Evolutionary conservation across 1,140 invertebrate genomes (phyloP).

Genomic region (Drepana arcuata): DNA sequence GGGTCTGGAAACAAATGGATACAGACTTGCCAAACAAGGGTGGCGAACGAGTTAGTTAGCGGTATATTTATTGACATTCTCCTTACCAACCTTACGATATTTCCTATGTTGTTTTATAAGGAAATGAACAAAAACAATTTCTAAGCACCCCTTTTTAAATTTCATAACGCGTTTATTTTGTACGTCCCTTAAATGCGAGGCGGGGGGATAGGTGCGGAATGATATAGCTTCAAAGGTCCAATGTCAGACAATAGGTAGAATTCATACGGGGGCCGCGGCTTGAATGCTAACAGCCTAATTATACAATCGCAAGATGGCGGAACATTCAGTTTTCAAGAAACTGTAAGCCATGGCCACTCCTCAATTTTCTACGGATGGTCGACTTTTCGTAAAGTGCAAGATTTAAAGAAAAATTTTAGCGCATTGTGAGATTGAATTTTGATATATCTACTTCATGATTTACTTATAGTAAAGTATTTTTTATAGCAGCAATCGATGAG

Average conservation of each 20-base stretch:
- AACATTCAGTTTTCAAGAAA: too few species aligned
- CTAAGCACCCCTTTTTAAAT: conserved; percentile 27
- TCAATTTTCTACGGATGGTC: too few species aligned
- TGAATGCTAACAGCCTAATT: conserved; percentile 66
- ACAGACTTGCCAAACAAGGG: conserved; percentile 50
- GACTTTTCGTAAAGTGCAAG: too few species aligned
- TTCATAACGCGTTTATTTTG: conserved; percentile 40
- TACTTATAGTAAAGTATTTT: too few species aligned
- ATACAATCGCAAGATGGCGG: conserved; percentile 54
- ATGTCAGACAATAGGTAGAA: conserved; percentile 69
- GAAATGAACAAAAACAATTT: conserved; percentile 10
- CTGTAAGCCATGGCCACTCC: too few species aligned
- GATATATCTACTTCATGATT: too few species aligned
- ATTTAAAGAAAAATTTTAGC: too few species aligned
- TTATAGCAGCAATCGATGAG: too few species aligned
- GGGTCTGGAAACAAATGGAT: conserved; percentile 41
- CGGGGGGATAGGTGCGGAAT: conserved; percentile 55
- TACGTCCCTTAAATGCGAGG: conserved; percentile 16
- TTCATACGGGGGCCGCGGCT: conserved; percentile 52
- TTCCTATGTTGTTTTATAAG: conserved; percentile 19
- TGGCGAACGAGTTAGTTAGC: conserved; percentile 34
- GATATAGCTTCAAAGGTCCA: conserved; percentile 67
- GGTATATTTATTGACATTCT: conserved; percentile 30
- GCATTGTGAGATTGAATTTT: too few species aligned
- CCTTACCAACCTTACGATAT: too few species aligned